phyloP scores from a whole-genome alignment of 2,113 vertebrate species.

The Redunca redunca region DNA sequence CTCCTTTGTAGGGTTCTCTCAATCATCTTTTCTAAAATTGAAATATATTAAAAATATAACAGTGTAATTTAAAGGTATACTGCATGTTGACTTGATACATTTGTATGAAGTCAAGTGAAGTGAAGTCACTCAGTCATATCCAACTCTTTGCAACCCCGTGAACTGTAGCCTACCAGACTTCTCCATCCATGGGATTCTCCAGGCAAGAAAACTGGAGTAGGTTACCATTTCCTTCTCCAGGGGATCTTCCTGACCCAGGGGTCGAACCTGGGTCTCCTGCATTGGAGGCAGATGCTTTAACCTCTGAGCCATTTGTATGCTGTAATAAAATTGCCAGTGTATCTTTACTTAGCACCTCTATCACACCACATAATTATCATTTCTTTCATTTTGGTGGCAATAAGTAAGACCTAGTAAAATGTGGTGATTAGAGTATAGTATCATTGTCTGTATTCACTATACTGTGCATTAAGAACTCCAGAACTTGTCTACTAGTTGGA shows the following conservation, averaged over 20 bases:
- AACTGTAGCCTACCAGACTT: too few species aligned
- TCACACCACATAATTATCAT: not conserved
- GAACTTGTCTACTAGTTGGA: not conserved
- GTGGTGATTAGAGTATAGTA: not conserved
- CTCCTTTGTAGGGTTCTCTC: not conserved
- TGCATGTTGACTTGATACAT: not conserved
- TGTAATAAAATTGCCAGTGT: not conserved
- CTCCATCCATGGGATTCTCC: too few species aligned
- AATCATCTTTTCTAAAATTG: not conserved
- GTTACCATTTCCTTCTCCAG: too few species aligned
- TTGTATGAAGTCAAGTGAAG: too few species aligned
- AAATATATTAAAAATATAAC: not conserved
- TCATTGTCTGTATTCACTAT: too few species aligned
- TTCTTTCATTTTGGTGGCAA: not conserved
- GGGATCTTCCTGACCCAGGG: too few species aligned
- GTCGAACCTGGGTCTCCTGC: rapidly evolving
- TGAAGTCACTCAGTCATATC: too few species aligned
- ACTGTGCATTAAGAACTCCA: not conserved
- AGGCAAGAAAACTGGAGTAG: too few species aligned
- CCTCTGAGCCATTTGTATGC: too few species aligned
- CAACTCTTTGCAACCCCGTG: too few species aligned
- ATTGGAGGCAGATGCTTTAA: too few species aligned
- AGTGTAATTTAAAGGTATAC: not conserved
- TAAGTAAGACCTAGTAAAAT: not conserved
- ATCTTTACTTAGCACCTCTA: not conserved